Base-by-base conservation (phyloP, 2,888 invertebrate species). In the Meiosimyza decipiens region DNA sequence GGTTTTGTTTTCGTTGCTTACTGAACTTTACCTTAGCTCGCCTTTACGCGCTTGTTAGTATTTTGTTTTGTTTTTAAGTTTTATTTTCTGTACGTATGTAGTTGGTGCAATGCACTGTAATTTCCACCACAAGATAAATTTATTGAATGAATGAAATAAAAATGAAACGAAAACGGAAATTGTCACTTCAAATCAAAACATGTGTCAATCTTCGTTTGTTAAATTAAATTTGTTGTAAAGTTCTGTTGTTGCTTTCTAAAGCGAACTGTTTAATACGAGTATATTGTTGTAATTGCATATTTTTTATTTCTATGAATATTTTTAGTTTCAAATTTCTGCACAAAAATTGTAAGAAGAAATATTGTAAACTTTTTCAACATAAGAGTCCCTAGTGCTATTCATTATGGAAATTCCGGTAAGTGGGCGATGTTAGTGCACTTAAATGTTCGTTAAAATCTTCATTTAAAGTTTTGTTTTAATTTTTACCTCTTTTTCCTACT, bases 151-250 rank as follows among this genome's bases (percentile, higher is more conserved):
- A 40, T 40, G 40, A 40, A 62, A 3, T 16, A 16, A 62, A 70
- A 70, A 40, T 62, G 63, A 63, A 63, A 54, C 54, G 54, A 63
- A 60, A 70, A 51, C 69, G 70, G 63, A 70, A 70, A 63, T 63
- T 70, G 70, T 63, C 62, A 70, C 70, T 70, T 70, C 54, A 54
- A 70, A 70, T 70, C 63, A 70, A 63, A 70, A 70, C 57, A 69
- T 59, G 33, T 62, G 62, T 70, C 62, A 60, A 70, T 70, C 69
- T 51, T 52, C 16, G 67, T 47, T 55, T 18, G 60, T 69, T 60
- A 40, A 40, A 9, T 40, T 7, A 40, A 40, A 40, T 40, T 40
- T 40, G 9, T 6, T 40, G 40, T 40, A 9, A 6, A 2, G 40
- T 40, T 40, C 9, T 40, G 40, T 40, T 40, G 40, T 40, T 40